Percentiles rank a stretch among this genome's conserved stretches.
Conservation (phyloP, 2,888 invertebrate species). For the Archips crataeganus region DNA sequence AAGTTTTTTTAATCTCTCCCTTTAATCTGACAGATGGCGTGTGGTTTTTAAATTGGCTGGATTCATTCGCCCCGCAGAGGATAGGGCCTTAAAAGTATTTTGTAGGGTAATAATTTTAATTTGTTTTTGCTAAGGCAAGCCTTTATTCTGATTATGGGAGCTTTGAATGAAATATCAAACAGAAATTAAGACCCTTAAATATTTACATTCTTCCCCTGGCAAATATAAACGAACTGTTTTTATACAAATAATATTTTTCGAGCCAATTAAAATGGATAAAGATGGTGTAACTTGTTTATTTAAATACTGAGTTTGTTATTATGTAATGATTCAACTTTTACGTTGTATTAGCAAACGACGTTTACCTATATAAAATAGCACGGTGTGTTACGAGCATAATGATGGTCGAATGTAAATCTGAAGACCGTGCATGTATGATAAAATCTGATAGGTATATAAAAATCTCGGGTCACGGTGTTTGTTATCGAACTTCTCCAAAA, state of each 20-base stretch:
- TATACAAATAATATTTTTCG: slow-evolving; percentile 6
- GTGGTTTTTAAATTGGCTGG: slow-evolving; percentile 25
- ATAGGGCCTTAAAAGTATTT: slow-evolving; percentile 23
- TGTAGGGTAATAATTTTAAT: slow-evolving; percentile 24
- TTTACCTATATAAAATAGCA: too few relatives aligned
- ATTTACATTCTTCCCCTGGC: slow-evolving; percentile 30
- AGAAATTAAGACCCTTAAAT: slow-evolving; percentile 30
- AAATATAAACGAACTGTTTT: slow-evolving; percentile 22
- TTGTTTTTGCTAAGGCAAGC: slow-evolving; percentile 31
- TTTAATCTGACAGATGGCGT: background rate
- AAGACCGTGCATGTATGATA: background rate
- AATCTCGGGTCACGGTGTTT: too few relatives aligned
- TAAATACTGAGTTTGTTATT: slow-evolving; percentile 2
- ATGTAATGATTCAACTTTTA: too few relatives aligned
- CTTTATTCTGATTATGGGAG: slow-evolving; percentile 24
- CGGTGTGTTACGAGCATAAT: slow-evolving; percentile 10
- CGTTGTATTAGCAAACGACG: too few relatives aligned
- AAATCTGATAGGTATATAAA: too few relatives aligned
- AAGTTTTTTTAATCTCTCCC: slow-evolving; percentile 18
- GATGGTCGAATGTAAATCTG: slow-evolving; percentile 22
- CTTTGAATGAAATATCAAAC: slow-evolving; percentile 37
- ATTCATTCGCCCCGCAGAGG: slow-evolving; percentile 18
- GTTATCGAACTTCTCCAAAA: too few relatives aligned
- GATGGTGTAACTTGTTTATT: slow-evolving; percentile 6
- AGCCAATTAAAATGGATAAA: slow-evolving; percentile 5